Percentiles rank a stretch among this genome's conserved stretches.
These are phyloP conservation scores for Lagenorhynchus albirostris DNA, from an alignment of 2,113 vertebrate genomes.

Conservation along the genomic window DNA sequence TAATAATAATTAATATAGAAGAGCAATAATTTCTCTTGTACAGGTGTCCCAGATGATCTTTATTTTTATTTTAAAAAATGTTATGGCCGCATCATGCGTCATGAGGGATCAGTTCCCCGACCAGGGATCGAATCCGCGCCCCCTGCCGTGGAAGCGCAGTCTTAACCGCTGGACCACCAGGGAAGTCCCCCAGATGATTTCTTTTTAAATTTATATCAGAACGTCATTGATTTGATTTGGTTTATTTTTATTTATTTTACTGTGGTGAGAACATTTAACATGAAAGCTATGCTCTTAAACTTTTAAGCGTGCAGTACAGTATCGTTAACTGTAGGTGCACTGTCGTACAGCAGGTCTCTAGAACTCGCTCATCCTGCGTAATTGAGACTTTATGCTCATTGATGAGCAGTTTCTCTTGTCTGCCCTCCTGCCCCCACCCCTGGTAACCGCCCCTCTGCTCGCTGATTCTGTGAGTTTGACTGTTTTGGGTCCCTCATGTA, in stretches of 20 bases:
- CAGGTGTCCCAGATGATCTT: neutral
- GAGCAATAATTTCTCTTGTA: neutral
- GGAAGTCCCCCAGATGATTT: neutral
- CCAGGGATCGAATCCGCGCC: too few relatives aligned
- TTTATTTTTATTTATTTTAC: neutral
- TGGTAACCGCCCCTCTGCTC: neutral
- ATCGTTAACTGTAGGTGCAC: too few relatives aligned
- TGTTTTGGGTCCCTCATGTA: fast-evolving
- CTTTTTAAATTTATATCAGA: neutral
- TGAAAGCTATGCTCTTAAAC: too few relatives aligned
- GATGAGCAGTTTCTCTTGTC: neutral
- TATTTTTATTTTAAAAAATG: too few relatives aligned
- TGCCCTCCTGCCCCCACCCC: neutral
- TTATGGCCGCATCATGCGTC: too few relatives aligned
- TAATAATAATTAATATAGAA: too few relatives aligned
- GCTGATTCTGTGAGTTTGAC: neutral
- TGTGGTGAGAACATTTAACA: neutral
- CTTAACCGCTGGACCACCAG: too few relatives aligned
- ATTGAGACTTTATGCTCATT: neutral
- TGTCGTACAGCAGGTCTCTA: neutral
- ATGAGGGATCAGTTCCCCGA: too few relatives aligned
- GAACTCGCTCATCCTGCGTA: neutral
- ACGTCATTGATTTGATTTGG: neutral
- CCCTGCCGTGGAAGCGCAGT: too few relatives aligned
- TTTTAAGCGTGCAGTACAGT: neutral